Evolutionary conservation across 2,113 vertebrate genomes (phyloP).

Genomic region (Ariopsis seemanni): DNA sequence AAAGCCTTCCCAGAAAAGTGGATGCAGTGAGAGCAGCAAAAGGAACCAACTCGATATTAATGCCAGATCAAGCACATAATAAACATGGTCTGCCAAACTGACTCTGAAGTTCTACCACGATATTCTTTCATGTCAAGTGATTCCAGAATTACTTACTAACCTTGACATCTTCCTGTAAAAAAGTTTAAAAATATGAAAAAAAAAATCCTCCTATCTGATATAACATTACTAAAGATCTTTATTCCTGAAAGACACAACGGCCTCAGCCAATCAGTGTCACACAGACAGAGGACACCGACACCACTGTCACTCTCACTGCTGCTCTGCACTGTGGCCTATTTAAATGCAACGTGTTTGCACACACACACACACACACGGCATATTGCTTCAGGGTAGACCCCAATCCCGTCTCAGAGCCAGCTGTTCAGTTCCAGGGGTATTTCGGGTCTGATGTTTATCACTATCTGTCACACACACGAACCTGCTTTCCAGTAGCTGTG

Average conservation of each 20-base stretch:
- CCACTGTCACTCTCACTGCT: conserved; percentile 18
- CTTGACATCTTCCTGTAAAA: not conserved
- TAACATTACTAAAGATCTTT: not conserved
- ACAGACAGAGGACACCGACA: conserved; percentile 11
- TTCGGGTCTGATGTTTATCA: conserved; percentile 37
- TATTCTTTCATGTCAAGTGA: not conserved
- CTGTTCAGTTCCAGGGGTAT: conserved; percentile 42
- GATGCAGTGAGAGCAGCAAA: not conserved
- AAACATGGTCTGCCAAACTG: not conserved
- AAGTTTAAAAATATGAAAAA: not conserved
- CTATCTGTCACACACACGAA: conserved; percentile 24
- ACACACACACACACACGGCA: conserved; percentile 17
- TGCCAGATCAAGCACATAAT: not conserved
- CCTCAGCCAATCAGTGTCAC: not conserved
- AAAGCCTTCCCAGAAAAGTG: not conserved
- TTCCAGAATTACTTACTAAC: not conserved
- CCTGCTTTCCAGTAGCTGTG: conserved; percentile 31
- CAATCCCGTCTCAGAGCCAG: conserved; percentile 44
- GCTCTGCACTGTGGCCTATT: conserved; percentile 10
- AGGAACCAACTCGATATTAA: not conserved
- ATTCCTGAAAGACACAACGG: not conserved
- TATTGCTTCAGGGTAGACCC: conserved; percentile 34
- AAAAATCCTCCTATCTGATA: not conserved
- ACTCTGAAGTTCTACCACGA: not conserved
- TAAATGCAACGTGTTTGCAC: not conserved